Base-by-base conservation (phyloP, 2,888 invertebrate genomes). In the Criorhina ranunculi region DNA sequence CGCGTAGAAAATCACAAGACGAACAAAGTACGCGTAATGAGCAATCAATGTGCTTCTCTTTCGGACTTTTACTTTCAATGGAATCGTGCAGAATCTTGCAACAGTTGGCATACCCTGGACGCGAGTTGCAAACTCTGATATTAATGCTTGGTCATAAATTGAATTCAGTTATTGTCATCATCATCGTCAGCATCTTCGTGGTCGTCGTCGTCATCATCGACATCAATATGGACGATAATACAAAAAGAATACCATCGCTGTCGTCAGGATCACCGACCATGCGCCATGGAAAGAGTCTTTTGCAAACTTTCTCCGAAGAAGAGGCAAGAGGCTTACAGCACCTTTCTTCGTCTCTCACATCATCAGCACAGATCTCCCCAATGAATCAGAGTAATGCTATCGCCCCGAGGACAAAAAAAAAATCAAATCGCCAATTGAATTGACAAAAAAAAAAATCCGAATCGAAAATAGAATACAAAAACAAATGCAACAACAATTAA, bases 51-150 rank as follows among this genome's bases (percentile, higher is more conserved):
- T 33, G 57, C 17, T 12, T 35, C 49, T 64, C 62, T 31, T 49
- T 59, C 57, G 60, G 66, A 83, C 83, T 83, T 83, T 83, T 83
- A 83, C 83, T 83, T 83, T 83, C 69, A 69, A 73, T 57, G 62
- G 73, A 83, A 78, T 83, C 83, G 83, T 83, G 83, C 83, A 73
- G 62, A 69, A 78, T 83, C 73, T 62, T 51, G 35, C 2, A 78
- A 57, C 78, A 83, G 78, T 62, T 78, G 73, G 60, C 67, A 31
- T 37, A 73, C 17, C 12, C 31, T 46, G 55, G 44, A 46, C 53
- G 62, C 37, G 49, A 33, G 37, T 59, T 15, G 33, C 40, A 46
- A 66, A 33, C 31, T 9, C 31, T 33, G 35, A 60, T 73, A 78
- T 77, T 59, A 82, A 49, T 62, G 62, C 29, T 67, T 62, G 62